phyloP scores from a whole-genome alignment of 1,140 invertebrate genomes.

The Megalopta genalis region DNA sequence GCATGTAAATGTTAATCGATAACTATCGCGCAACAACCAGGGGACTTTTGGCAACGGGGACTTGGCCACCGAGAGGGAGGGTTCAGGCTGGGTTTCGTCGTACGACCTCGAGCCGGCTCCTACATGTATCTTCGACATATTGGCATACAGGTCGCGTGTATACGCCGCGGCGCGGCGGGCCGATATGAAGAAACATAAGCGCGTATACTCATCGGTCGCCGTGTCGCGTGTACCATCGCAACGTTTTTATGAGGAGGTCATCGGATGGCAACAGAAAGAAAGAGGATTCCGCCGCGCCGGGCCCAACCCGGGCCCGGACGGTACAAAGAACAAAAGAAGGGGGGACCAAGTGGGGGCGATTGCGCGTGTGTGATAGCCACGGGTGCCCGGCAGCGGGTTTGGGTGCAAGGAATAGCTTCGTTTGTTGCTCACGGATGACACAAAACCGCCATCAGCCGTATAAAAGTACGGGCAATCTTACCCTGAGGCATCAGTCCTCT shows the following conservation, averaged over 20 bases:
- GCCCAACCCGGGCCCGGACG: too few species aligned
- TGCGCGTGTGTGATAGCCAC: conserved; percentile 22
- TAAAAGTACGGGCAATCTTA: conserved; percentile 76
- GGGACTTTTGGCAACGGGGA: conserved; percentile 5
- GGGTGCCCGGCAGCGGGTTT: conserved; percentile 41
- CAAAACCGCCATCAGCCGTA: conserved; percentile 68
- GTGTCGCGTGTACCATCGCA: conserved; percentile 60
- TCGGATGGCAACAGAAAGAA: conserved; percentile 32
- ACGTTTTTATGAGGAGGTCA: conserved; percentile 74
- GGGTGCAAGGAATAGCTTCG: conserved; percentile 62
- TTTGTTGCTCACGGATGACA: conserved; percentile 58
- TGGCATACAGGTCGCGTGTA: conserved; percentile 77
- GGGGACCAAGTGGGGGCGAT: conserved; percentile 62
- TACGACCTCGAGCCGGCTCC: conserved; percentile 48
- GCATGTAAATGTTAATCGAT: conserved; percentile 37
- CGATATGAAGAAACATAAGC: conserved; percentile 75
- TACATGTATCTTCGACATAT: conserved; percentile 61
- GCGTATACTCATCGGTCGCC: conserved; percentile 38
- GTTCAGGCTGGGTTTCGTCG: conserved; percentile 6
- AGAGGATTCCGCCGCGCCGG: not conserved
- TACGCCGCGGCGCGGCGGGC: conserved; percentile 26
- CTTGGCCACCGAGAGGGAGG: not conserved
- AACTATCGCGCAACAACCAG: conserved; percentile 34
- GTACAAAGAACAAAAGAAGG: conserved; percentile 13
- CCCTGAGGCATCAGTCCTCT: conserved; percentile 75